Percentiles rank a stretch among this genome's conserved stretches.
Conservation (phyloP, 2,113 vertebrate species). For the Crocuta crocuta region DNA sequence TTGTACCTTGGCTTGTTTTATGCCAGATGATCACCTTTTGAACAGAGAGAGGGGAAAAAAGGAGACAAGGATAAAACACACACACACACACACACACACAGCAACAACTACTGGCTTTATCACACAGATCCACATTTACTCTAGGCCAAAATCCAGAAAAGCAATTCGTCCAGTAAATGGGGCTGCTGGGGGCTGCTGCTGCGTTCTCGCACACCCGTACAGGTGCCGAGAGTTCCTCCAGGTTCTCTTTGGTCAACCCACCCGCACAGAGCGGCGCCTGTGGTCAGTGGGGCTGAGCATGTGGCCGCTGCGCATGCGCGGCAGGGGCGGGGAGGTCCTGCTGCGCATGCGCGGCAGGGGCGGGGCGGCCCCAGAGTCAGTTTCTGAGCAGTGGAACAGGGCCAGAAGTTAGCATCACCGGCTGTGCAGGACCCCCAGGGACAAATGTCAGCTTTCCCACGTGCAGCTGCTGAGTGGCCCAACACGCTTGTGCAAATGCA, state of each 20-base stretch:
- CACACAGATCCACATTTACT: neutral
- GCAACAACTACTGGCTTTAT: neutral
- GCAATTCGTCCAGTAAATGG: neutral
- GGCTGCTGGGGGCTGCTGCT: accelerated
- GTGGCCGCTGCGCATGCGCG: accelerated
- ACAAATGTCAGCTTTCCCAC: neutral
- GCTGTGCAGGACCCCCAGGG: neutral
- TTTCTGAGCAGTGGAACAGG: accelerated
- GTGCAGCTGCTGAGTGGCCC: neutral
- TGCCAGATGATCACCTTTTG: neutral
- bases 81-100: too few relatives aligned
- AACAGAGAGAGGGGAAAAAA: neutral
- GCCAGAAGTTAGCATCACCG: accelerated
- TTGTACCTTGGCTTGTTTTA: neutral
- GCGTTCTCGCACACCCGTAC: neutral
- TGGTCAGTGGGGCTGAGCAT: neutral
- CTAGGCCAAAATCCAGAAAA: neutral
- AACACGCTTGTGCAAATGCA: neutral
- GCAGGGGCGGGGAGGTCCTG: accelerated
- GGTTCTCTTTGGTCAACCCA: neutral
- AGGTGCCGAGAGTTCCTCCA: accelerated
- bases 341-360: accelerated
- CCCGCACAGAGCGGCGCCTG: neutral
- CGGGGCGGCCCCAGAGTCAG: neutral
- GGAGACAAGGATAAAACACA: too few relatives aligned